These are phyloP conservation scores for Aelia acuminata DNA, from an alignment of 2,888 invertebrate species.

Conservation along the genomic window DNA sequence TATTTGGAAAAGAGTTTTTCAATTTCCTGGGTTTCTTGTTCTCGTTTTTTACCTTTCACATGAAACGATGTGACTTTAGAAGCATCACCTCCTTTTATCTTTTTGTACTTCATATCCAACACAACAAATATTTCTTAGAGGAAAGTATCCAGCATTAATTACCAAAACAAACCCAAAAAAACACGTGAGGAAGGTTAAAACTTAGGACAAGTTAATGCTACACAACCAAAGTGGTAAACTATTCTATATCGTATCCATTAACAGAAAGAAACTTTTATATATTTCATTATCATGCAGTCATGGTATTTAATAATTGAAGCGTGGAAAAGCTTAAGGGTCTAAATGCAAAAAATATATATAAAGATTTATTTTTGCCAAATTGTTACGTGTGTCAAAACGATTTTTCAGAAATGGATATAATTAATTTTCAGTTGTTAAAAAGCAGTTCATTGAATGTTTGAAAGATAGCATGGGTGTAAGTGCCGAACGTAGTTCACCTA, in stretches of 20 bases:
- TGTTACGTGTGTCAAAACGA: no score
- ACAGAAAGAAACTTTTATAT: neutral
- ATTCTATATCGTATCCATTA: neutral
- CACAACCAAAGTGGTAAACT: neutral
- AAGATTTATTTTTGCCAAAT: no score
- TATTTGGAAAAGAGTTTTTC: conserved; percentile 15
- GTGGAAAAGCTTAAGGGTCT: no score
- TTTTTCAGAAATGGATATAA: no score
- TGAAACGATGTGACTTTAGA: neutral
- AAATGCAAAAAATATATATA: no score
- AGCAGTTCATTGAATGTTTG: no score
- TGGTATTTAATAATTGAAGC: no score
- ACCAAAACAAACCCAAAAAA: neutral
- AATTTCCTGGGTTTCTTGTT: conserved; percentile 47
- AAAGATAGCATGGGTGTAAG: no score
- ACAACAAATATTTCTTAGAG: neutral
- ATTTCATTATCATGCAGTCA: no score
- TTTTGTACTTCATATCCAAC: conserved; percentile 36
- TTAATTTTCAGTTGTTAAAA: no score
- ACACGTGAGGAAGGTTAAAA: neutral
- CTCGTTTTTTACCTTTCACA: conserved; percentile 49
- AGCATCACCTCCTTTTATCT: neutral
- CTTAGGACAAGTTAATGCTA: neutral
- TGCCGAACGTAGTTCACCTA: no score
- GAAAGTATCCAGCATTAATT: neutral